Evolutionary conservation across 2,888 invertebrate genomes (phyloP), one percentile per base, ranked within the genome.

Genomic region (Catocala sponsa): DNA sequence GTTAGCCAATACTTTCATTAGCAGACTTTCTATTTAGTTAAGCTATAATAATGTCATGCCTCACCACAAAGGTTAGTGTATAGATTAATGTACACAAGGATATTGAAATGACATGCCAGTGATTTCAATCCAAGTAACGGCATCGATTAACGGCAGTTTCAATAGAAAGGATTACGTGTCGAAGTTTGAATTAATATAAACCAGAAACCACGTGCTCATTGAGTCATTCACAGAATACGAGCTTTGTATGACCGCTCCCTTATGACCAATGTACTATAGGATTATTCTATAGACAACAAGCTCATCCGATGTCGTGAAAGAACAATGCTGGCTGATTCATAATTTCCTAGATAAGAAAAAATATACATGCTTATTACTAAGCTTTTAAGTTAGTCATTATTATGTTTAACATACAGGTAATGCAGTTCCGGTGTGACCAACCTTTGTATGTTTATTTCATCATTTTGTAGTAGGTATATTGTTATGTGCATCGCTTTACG

Each of bases 371-470:
- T 33, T 48, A 74, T 72, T 57, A 65, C 51, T 63, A 52, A 56
- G 47, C 13, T 51, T 25, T 25, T 59, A 60, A 58, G 61, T 73
- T 73, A 76, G 58, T 79, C 80, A 77, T 64, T 55, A 46, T 52
- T 59, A 15, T 38, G 9, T 46, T 46, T 46, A 64, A 51, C 61
- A 59, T 63, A 66, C 55, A 58, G 62, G 63, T 67, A 65, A 41
- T 53, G 4, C 10, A 65, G 54, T 78, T 81, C 79, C 80, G 77
- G 71, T 65, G 63, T 59, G 68, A 65, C 78, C 70, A 70, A 64
- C 79, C 81, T 78, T 10, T 15, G 2, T 79, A 65, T 85, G 74
- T 66, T 54, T 60, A 73, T 63, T 84, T 80, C 72, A 84, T 84
- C 83, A 82, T 76, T 41, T 43, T 47, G 35, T 51, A 55, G 59